Evolutionary conservation across 2,888 invertebrate genomes (phyloP), one percentile per base, ranked within the genome.

Genomic region (Gastracanthus pulcherrimus): DNA sequence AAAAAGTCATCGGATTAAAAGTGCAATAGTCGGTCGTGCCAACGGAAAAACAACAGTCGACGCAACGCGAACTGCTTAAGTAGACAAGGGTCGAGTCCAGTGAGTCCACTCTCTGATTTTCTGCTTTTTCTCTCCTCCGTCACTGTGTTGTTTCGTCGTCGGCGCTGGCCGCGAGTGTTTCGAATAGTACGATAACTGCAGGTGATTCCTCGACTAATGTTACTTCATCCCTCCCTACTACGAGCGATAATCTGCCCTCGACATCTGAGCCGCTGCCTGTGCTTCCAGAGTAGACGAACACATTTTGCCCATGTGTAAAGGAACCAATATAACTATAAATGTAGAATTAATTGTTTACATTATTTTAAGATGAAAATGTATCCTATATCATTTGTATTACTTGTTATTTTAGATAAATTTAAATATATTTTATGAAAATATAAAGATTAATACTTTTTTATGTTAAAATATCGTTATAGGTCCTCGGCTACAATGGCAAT

Each of bases 191-290:
- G 26, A 7, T 62, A 48, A 13, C 19, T 64, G 66, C 62, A 82
- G 76, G 64, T 76, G 76, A 78, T 80, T 78, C 60, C 67, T 74
- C 26, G 72, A 48, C 48, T 76, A 76, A 71, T 60, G 34, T 41
- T 62, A 64, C 62, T 58, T 71, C 60, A 70, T 66, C 75, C 70
- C 48, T 7, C 34, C n/a, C n/a, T n/a, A n/a, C n/a, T n/a, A n/a
- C n/a, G n/a, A n/a, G n/a, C 41, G 45, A 69, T 83, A 84, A 82
- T 76, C 79, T 70, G 74, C 60, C 51, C 72, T 34, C 60, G 36
- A 45, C 70, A 75, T 70, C 71, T 45, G 67, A 69, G 69, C 26
- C 51, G 45, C 16, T 19, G 11, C 11, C 3, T n/a, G 60, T 23
- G 72, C 58, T 69, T 74, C 80, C 72, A 60, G 70, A 78, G 58